Conservation (phyloP, 1,140 invertebrate species). For the Drosophila baimaii region DNA sequence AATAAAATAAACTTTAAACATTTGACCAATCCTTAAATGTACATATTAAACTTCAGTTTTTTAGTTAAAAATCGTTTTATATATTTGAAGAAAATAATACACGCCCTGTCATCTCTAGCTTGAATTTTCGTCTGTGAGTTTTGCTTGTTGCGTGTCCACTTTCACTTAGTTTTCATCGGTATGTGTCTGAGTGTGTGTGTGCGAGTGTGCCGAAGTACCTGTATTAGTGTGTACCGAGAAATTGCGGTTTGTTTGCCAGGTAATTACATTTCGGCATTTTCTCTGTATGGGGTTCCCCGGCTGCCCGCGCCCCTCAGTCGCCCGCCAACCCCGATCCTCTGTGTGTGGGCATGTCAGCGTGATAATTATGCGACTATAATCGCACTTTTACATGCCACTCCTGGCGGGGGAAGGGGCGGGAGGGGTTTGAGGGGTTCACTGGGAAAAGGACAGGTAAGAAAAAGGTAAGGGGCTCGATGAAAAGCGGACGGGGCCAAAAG, state of each 20-base stretch:
- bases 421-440: too few relatives aligned
- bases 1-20: too few relatives aligned
- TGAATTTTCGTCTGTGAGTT: slow-evolving; percentile 25
- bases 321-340: slow-evolving; percentile 22
- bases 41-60: neutral
- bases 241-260: slow-evolving; percentile 82
- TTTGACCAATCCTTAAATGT: too few relatives aligned
- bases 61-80: too few relatives aligned
- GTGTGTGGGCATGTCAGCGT: slow-evolving; percentile 76
- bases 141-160: slow-evolving; percentile 82
- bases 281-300: slow-evolving; percentile 46
- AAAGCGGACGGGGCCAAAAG: slow-evolving; percentile 1
- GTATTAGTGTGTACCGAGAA: slow-evolving; percentile 73
- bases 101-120: slow-evolving; percentile 6
- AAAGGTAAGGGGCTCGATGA: neutral
- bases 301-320: neutral
- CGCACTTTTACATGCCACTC: slow-evolving; percentile 80
- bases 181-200: slow-evolving; percentile 18
- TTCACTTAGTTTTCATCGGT: slow-evolving; percentile 65
- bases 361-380: slow-evolving; percentile 83
- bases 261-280: slow-evolving; percentile 82
- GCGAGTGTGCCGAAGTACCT: slow-evolving; percentile 26
- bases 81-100: neutral
- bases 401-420: too few relatives aligned
- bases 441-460: neutral